These are phyloP conservation scores for Conomelus anceps DNA, from an alignment of 2,888 invertebrate genomes.

Conservation along the genomic window DNA sequence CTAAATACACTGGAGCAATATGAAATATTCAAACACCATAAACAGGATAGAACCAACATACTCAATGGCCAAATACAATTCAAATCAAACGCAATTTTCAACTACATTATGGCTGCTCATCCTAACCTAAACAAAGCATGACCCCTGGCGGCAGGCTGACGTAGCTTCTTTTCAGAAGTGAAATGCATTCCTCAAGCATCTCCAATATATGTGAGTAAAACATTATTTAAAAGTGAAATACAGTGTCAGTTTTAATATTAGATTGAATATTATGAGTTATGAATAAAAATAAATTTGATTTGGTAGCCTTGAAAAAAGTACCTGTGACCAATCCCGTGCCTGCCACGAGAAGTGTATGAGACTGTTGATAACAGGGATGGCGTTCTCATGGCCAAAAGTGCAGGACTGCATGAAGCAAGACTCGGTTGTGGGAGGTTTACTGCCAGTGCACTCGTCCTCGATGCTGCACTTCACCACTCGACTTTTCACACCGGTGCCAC, in stretches of 20 bases:
- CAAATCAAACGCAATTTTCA: too few relatives aligned
- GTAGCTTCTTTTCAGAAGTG: constrained; percentile 35
- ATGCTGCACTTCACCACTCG: constrained; percentile 43
- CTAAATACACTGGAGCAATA: too few relatives aligned
- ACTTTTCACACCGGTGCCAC: constrained; percentile 46
- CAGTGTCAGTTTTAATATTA: too few relatives aligned
- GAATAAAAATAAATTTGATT: neutral
- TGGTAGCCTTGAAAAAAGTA: constrained; percentile 35
- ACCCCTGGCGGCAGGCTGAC: too few relatives aligned
- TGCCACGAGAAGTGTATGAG: constrained; percentile 44
- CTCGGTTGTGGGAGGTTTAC: constrained; percentile 31
- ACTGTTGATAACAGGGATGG: constrained; percentile 29
- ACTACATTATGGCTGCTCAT: too few relatives aligned
- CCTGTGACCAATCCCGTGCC: constrained; percentile 48
- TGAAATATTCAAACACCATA: too few relatives aligned
- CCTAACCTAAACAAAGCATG: too few relatives aligned
- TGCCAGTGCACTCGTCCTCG: constrained; percentile 29
- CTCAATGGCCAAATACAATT: too few relatives aligned
- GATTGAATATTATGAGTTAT: neutral
- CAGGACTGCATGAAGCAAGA: constrained; percentile 32
- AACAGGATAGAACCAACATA: too few relatives aligned
- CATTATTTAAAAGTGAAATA: too few relatives aligned
- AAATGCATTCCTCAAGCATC: neutral
- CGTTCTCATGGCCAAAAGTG: constrained; percentile 31
- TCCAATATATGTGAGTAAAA: too few relatives aligned